Percentiles rank a stretch among this genome's conserved stretches.
Conservation (phyloP, 1,140 invertebrate species). For the Portunus trituberculatus region DNA sequence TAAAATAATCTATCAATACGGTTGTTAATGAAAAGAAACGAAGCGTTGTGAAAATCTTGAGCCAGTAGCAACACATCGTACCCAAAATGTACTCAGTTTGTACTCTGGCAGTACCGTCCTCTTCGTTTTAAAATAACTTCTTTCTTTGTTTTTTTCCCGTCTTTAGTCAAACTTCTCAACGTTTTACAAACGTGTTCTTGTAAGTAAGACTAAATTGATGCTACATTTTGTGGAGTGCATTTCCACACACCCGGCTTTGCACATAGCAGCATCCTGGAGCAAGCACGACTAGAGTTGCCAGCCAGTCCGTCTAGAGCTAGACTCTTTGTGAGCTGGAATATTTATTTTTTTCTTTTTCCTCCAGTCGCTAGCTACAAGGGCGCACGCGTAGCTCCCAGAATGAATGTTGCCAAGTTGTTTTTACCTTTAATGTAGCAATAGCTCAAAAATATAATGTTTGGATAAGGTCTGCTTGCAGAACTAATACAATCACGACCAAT, state of each 20-base stretch:
- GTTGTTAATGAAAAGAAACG: background rate
- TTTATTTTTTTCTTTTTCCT: background rate
- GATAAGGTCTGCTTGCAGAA: background rate
- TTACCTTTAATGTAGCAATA: background rate
- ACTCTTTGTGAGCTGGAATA: background rate
- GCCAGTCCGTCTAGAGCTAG: background rate
- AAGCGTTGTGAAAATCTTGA: background rate
- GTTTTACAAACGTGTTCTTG: background rate
- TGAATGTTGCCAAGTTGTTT: constrained; percentile 3
- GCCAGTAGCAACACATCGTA: background rate
- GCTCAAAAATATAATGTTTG: background rate
- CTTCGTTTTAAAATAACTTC: background rate
- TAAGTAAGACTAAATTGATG: background rate
- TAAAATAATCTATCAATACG: background rate
- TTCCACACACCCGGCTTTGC: background rate
- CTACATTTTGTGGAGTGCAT: background rate
- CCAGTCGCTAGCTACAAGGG: background rate
- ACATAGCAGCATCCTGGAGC: background rate
- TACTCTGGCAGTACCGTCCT: background rate
- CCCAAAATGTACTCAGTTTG: constrained; percentile 21
- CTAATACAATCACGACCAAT: background rate
- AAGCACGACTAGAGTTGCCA: background rate
- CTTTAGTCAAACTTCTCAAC: background rate
- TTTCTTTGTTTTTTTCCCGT: background rate
- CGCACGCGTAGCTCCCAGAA: background rate